These are phyloP conservation scores for Melanostoma scalare DNA, from an alignment of 2,888 invertebrate species.

Conservation along the genomic window DNA sequence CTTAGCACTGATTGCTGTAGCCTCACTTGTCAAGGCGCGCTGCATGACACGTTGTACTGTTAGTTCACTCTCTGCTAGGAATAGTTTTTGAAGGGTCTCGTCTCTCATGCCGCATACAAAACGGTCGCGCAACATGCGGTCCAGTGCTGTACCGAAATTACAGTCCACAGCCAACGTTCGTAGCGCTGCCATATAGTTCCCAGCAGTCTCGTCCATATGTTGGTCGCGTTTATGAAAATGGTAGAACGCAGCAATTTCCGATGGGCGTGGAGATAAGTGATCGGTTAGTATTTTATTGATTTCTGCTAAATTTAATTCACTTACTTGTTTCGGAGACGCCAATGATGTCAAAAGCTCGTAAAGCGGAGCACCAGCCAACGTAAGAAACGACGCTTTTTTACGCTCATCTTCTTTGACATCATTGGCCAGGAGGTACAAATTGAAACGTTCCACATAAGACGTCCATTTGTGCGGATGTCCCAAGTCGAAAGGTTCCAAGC, in stretches of 20 bases:
- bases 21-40: slow-evolving; percentile 40
- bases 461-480: slow-evolving; percentile 39
- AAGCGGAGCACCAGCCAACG: slow-evolving; percentile 49
- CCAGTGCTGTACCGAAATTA: slow-evolving; percentile 57
- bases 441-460: slow-evolving; percentile 35
- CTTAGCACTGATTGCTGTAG: slow-evolving; percentile 28
- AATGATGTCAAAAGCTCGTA: slow-evolving; percentile 64
- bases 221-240: not conserved
- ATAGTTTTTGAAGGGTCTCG: slow-evolving; percentile 38
- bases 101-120: slow-evolving; percentile 62
- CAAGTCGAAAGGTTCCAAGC: slow-evolving; percentile 19
- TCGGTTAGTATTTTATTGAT: slow-evolving; percentile 39
- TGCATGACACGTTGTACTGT: slow-evolving; percentile 53
- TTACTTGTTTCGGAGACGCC: slow-evolving; percentile 51
- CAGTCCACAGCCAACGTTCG: slow-evolving; percentile 49
- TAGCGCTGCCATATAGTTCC: not conserved
- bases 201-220: not conserved
- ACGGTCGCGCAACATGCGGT: slow-evolving; percentile 5
- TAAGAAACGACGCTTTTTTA: slow-evolving; percentile 28
- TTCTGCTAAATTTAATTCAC: slow-evolving; percentile 39
- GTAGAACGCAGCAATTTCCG: slow-evolving; percentile 52
- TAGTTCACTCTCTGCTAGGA: not conserved
- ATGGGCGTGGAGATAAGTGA: slow-evolving; percentile 58
- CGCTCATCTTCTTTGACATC: slow-evolving; percentile 1
- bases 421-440: slow-evolving; percentile 5